phyloP scores from a whole-genome alignment of 2,888 invertebrate genomes.

The Nomada ruficornis region DNA sequence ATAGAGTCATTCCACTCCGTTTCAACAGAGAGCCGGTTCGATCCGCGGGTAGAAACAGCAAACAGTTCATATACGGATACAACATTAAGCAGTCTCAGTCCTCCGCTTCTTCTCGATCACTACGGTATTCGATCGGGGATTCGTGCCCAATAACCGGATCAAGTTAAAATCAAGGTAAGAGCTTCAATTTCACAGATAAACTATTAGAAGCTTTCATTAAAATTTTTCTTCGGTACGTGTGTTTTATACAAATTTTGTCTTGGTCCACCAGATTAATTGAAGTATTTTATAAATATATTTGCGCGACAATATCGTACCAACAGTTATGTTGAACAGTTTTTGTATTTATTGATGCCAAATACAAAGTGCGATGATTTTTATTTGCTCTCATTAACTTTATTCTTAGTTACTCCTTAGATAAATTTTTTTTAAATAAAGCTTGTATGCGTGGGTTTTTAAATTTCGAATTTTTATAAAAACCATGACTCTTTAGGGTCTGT shows the following conservation, averaged over 20 bases:
- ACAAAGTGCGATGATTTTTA: neutral
- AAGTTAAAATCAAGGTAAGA: slow-evolving; percentile 17
- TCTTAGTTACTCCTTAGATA: neutral
- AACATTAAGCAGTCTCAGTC: slow-evolving; percentile 13
- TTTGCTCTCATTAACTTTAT: neutral
- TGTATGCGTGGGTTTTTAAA: no score
- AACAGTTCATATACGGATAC: slow-evolving; percentile 36
- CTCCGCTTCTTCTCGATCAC: neutral
- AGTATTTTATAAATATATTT: neutral
- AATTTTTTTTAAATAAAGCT: no score
- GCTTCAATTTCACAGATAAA: neutral
- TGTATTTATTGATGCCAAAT: neutral
- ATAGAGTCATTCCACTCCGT: slow-evolving; percentile 78
- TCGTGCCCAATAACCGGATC: neutral
- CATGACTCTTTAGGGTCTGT: neutral
- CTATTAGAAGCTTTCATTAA: neutral
- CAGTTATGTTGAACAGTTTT: no score
- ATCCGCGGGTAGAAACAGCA: slow-evolving; percentile 51
- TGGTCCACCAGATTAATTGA: neutral
- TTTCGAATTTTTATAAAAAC: no score
- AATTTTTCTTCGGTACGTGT: neutral
- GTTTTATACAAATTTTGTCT: neutral
- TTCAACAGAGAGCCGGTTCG: slow-evolving; percentile 69
- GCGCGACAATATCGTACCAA: neutral
- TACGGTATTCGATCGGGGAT: neutral